phyloP scores from a whole-genome alignment of 1,140 invertebrate genomes.

The Hesperophylax magnus region DNA sequence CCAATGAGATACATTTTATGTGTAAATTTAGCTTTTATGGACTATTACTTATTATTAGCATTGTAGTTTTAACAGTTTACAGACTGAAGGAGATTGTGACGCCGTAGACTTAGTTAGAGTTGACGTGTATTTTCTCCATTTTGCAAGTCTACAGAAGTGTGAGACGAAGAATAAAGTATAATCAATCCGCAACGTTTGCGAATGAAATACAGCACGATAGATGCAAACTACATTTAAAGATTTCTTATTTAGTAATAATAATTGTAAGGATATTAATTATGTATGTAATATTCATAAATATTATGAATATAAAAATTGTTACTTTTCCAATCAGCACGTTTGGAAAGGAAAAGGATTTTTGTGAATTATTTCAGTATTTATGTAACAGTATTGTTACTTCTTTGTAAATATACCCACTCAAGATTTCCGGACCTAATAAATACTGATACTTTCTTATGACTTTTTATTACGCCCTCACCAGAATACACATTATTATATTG shows the following conservation, averaged over 20 bases:
- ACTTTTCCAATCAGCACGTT: conserved; percentile 8
- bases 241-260: conserved; percentile 7
- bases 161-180: neutral
- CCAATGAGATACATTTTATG: conserved; percentile 7
- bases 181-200: neutral
- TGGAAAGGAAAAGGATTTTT: conserved; percentile 1
- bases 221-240: neutral
- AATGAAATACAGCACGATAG: neutral
- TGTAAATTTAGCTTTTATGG: neutral
- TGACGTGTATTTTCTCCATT: neutral
- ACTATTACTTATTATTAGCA: conserved; percentile 21
- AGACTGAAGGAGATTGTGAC: neutral
- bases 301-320: conserved; percentile 2
- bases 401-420: conserved; percentile 38
- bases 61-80: conserved; percentile 16
- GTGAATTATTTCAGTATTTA: conserved; percentile 38
- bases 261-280: neutral
- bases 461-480: neutral
- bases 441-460: conserved; percentile 7
- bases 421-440: conserved; percentile 33
- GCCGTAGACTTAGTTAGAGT: neutral
- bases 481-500: too few relatives aligned
- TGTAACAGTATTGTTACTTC: conserved; percentile 23
- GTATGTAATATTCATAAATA: conserved; percentile 5
- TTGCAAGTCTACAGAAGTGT: neutral